Base-by-base conservation (phyloP, 2,113 vertebrate genomes). In the Phrynocephalus versicolor region DNA sequence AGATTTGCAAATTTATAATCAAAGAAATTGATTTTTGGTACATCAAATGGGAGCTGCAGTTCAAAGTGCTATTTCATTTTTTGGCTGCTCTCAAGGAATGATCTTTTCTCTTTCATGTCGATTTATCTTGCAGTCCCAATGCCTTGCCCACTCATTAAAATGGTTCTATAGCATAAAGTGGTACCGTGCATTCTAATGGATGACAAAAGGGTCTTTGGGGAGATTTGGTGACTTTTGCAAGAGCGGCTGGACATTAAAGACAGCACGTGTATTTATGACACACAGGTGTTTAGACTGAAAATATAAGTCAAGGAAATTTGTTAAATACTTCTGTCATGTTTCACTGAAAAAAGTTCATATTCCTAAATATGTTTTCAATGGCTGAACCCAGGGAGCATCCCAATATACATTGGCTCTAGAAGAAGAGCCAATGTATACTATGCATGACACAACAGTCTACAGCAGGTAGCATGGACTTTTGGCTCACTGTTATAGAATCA, bases 1-100 rank as follows among this genome's bases (percentile, higher is more conserved):
- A 51, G 45, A 81, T 45, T 27, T 67, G 64, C 45, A 69, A 67
- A 65, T 4, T 0, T 90, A 90, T 30, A 77, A 55, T 35, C 45
- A 51, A 81, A 81, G 71, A 60, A 79, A 41, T 39, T 86, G 51
- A 33, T 89, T 79, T 69, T 18, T 74, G 57, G 57, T 51, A 82
- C 30, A 75, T n/a, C 30, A 87, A 84, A 87, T 86, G 86, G 9
- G 39, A 65, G 74, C 77, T 81, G 73, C 57, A 90, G 45, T 18
- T 55, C 57, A 62, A 69, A 10, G 9, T 58, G 55, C 1, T 67
- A 35, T 69, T 58, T 27, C 57, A 83, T 9, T 41, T 37, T 51
- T 83, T 88, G 81, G 35, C 67, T 73, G 62, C n/a, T 65, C 85
- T 79, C 39, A 84, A 14, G 39, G 33, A 86, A 64, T 88, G 27